These are phyloP conservation scores for Leptosomus discolor DNA, from an alignment of 2,113 vertebrate genomes.

Conservation along the genomic window DNA sequence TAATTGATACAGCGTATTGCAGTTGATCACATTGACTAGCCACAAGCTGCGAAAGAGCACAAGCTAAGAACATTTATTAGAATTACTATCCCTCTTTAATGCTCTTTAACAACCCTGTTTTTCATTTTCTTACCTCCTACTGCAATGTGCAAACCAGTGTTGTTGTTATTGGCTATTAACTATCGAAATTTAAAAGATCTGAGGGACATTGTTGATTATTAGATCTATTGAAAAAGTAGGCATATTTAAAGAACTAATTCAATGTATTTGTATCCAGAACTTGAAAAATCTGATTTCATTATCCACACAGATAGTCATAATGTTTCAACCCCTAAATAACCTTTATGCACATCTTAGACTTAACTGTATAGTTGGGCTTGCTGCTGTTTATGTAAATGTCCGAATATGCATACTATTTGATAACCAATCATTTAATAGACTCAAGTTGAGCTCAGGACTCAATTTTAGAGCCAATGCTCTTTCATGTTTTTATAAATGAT, in stretches of 20 bases:
- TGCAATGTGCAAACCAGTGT: background rate
- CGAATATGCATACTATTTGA: background rate
- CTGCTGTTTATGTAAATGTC: background rate
- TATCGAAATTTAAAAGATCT: background rate
- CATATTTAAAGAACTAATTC: background rate
- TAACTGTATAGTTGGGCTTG: background rate
- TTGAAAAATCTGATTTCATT: background rate
- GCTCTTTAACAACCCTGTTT: background rate
- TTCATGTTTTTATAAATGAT: background rate
- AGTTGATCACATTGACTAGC: background rate
- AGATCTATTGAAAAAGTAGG: background rate
- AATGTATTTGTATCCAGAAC: background rate
- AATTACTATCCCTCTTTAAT: background rate
- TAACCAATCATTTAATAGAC: background rate
- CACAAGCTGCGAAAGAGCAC: background rate
- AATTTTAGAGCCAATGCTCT: background rate
- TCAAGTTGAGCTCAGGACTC: background rate
- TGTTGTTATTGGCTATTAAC: background rate
- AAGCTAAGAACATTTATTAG: background rate
- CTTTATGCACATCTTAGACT: background rate
- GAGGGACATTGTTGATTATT: accelerated
- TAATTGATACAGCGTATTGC: background rate
- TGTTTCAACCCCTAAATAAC: background rate
- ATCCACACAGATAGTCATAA: background rate
- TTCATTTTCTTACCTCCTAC: background rate